Evolutionary conservation across 2,113 vertebrate species (phyloP), one percentile per base, ranked within the genome.

Genomic region (Rhegmatorhina hoffmannsi): DNA sequence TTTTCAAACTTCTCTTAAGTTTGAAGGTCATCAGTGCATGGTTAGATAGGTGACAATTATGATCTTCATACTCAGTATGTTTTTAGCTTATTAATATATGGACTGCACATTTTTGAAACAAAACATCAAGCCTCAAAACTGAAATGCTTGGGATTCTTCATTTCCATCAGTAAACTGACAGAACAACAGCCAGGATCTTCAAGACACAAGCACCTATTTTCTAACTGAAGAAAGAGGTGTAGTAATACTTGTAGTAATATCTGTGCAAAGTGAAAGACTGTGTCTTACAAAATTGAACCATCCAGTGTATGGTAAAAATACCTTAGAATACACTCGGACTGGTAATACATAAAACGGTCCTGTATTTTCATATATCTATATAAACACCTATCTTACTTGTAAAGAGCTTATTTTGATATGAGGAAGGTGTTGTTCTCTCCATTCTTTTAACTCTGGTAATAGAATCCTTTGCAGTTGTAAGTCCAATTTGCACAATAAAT

Each of bases 401-500:
- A 82, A 98, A 96, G 74, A 82, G 96, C 60, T 87, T 97, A 64
- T 75, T 95, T 47, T 94, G 69, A 64, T 58, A 66, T 2, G 94
- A 93, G 17, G 95, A 76, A 79, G 88, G 43, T 38, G 94, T 31
- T 23, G 80, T 95, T 76, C 47, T 96, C 66, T 81, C 91, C 11
- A 3, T 20, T 85, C 92, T 94, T 97, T 97, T 95, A 74, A 34
- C 20, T 47, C 33, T 80, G 34, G 52, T 6, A 85, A 44, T 24
- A 75, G 94, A 87, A 31, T 98, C 95, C 75, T 97, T 98, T 25
- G 19, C 76, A 68, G 90, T 2, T 91, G 16, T 85, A 95, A 85
- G 31, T 66, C 59, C 98, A 94, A 99, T 97, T 56, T 98, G 98
- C 49, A 99, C 97, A 78, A 99, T 99, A 98, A 99, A 99, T 97